Percentiles rank a stretch among this genome's conserved stretches.
phyloP scores from a whole-genome alignment of 2,113 vertebrate genomes.

The Tricholaema leucomelas region DNA sequence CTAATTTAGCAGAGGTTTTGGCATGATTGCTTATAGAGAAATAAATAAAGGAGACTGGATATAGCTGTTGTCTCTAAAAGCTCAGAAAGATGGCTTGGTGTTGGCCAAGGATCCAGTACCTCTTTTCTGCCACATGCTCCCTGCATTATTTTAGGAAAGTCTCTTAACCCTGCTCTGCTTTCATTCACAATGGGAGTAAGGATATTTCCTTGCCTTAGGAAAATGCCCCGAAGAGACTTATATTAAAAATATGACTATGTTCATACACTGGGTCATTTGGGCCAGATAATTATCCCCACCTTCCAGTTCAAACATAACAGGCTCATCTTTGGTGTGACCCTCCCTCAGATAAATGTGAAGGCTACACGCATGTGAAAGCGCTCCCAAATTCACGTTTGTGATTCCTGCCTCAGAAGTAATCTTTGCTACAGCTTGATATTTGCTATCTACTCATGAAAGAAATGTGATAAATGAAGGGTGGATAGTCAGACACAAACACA shows the following conservation, averaged over 20 bases:
- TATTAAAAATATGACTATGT: neutral
- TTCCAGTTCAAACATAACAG: neutral
- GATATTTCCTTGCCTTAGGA: neutral
- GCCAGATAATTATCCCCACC: neutral
- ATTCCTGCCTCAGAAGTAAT: neutral
- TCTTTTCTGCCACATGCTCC: neutral
- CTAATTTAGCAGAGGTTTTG: slow-evolving; percentile 64
- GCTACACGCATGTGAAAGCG: neutral
- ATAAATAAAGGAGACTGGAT: slow-evolving; percentile 55
- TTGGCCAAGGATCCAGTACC: neutral
- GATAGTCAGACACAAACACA: neutral
- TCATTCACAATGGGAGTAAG: neutral
- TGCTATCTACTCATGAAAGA: neutral
- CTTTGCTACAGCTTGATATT: neutral
- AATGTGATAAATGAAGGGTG: fast-evolving
- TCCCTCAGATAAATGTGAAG: neutral
- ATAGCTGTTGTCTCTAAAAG: slow-evolving; percentile 26
- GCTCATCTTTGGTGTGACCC: neutral
- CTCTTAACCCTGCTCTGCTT: neutral
- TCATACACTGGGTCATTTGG: neutral
- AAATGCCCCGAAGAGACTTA: neutral
- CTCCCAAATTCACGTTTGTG: neutral
- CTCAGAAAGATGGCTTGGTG: neutral
- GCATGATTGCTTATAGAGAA: slow-evolving; percentile 24
- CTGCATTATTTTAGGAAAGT: neutral